phyloP scores from a whole-genome alignment of 2,113 vertebrate genomes.

The Ascaphus truei region DNA sequence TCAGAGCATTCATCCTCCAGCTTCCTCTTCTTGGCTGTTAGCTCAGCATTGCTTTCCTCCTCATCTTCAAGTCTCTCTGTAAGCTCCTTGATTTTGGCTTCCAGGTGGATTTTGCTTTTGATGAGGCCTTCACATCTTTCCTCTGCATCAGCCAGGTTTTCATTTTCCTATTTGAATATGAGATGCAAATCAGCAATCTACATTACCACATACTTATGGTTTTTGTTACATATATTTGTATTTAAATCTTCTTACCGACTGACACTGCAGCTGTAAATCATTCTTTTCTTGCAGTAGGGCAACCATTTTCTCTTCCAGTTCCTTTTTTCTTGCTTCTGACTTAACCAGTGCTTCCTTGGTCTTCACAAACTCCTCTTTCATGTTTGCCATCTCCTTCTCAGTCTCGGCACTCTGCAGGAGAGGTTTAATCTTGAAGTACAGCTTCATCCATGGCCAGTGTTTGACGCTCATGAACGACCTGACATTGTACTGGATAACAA shows the following conservation, averaged over 20 bases:
- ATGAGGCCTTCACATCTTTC: slow-evolving; percentile 68
- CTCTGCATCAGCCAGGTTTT: slow-evolving; percentile 63
- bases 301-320: slow-evolving; percentile 81
- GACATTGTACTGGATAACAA: slow-evolving; percentile 82
- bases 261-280: slow-evolving; percentile 64
- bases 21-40: slow-evolving; percentile 69
- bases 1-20: slow-evolving; percentile 76
- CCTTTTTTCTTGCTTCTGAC: slow-evolving; percentile 71
- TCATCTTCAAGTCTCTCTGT: slow-evolving; percentile 77
- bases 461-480: slow-evolving; percentile 60
- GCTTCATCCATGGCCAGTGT: slow-evolving; percentile 74
- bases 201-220: not conserved
- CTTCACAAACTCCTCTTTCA: slow-evolving; percentile 76
- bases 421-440: slow-evolving; percentile 71
- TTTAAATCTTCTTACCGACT: slow-evolving; percentile 45
- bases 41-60: slow-evolving; percentile 65
- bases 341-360: slow-evolving; percentile 71
- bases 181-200: not conserved
- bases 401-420: slow-evolving; percentile 78
- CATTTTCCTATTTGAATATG: slow-evolving; percentile 57
- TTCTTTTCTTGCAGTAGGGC: slow-evolving; percentile 75
- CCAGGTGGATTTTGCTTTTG: slow-evolving; percentile 66
- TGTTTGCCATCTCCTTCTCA: slow-evolving; percentile 73
- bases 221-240: not conserved
- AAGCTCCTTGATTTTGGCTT: slow-evolving; percentile 74